Evolutionary conservation across 2,888 invertebrate species (phyloP), one percentile per base, ranked within the genome.

Genomic region (Drosophila ochracea): DNA sequence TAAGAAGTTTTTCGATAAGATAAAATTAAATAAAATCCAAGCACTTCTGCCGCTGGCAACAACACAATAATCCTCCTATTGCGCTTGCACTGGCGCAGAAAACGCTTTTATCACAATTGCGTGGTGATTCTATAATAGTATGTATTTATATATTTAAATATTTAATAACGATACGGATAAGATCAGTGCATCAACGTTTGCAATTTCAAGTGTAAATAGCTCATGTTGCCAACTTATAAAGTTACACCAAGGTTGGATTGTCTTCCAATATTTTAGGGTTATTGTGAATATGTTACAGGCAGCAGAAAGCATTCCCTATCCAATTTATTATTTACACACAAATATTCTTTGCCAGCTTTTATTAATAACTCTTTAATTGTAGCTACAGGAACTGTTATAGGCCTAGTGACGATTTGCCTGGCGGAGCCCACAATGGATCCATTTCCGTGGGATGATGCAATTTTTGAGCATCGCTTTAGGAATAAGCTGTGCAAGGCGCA

Each of bases 401-500:
- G 78, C 1, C 78, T 80, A 30, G 68, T 82, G 49, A 3, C 71
- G 6, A 31, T 83, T 19, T 83, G 73, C 7, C 54, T 91, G 0
- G 73, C 89, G 60, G 88, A 92, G 41, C 73, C 89, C 5, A 75
- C 54, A 4, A 73, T 1, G 16, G 88, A 89, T 0, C 70, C 68
- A 50, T 76, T 89, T 13, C 2, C 77, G 5, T 11, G 5, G 0
- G 43, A 61, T 5, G 57, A 69, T 1, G 57, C 70, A 84, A 49
- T 90, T 57, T 41, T 60, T 0, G 35, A 41, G 13, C 21, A 43
- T 1, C 13, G 31, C 7, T 57, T 43, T 30, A 4, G 64, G 7
- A 92, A 90, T 73, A 78, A 85, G 2, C 68, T 89, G 30, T 92
- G 87, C 70, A 78, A 76, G 7, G 80, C 84, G 41, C 83, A 91